phyloP scores from a whole-genome alignment of 1,140 invertebrate species.

The Hylaeus anthracinus region DNA sequence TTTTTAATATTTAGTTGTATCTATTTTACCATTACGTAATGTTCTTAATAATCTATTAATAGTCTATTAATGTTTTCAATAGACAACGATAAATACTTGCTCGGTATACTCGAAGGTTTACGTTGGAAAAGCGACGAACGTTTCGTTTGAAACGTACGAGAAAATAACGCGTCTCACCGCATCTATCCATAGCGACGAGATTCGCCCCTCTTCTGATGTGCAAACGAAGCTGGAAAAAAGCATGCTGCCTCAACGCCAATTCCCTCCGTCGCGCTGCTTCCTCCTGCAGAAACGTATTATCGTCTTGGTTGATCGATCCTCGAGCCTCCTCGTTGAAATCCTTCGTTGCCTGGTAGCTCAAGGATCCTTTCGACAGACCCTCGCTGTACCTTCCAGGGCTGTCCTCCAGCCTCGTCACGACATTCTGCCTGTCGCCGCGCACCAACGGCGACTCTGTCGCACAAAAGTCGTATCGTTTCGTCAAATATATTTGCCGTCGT shows the following conservation, averaged over 20 bases:
- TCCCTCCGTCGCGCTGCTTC: slow-evolving; percentile 85
- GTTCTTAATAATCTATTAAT: too few relatives aligned
- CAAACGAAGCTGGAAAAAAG: slow-evolving; percentile 95
- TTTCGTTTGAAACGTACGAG: background rate
- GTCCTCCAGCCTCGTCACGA: slow-evolving; percentile 60
- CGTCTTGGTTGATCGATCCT: slow-evolving; percentile 46
- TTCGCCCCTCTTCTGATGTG: slow-evolving; percentile 93
- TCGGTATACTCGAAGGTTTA: too few relatives aligned
- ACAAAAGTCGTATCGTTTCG: background rate
- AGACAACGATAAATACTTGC: too few relatives aligned
- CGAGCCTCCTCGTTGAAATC: slow-evolving; percentile 45
- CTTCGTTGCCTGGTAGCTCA: slow-evolving; percentile 43
- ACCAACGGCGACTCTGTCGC: slow-evolving; percentile 70
- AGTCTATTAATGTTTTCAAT: too few relatives aligned
- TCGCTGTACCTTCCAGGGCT: slow-evolving; percentile 67
- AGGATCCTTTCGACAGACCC: slow-evolving; percentile 58
- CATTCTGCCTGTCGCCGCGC: slow-evolving; percentile 59
- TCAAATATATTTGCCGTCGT: background rate
- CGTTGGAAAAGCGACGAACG: too few relatives aligned
- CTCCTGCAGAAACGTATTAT: slow-evolving; percentile 78
- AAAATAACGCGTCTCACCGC: slow-evolving; percentile 85
- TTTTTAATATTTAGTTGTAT: too few relatives aligned
- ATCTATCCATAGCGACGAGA: slow-evolving; percentile 95
- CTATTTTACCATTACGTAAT: too few relatives aligned
- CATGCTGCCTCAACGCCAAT: slow-evolving; percentile 88